phyloP scores from a whole-genome alignment of 2,888 invertebrate genomes.

The Calliopum simillimum region DNA sequence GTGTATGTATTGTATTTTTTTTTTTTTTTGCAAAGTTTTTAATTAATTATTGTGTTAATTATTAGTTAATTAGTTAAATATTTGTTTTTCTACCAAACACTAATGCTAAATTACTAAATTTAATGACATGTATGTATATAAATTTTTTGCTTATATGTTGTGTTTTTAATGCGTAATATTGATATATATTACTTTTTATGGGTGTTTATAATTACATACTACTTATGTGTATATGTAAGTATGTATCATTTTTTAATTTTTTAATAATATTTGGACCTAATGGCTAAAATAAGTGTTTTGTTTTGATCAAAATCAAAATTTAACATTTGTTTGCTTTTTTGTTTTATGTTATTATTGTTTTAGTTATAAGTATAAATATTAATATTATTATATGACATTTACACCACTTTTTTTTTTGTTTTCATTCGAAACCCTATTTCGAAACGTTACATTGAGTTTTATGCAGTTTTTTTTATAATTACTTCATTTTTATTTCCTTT shows the following conservation, averaged over 20 bases:
- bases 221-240: constrained; percentile 25
- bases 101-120: constrained; percentile 14
- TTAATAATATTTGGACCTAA: background rate
- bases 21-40: background rate
- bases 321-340: background rate
- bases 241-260: constrained; percentile 17
- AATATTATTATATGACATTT: constrained; percentile 16
- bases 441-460: too few relatives aligned
- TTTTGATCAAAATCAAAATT: constrained; percentile 4
- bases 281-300: constrained; percentile 5
- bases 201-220: constrained; percentile 20
- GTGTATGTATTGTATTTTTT: background rate
- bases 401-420: constrained; percentile 24
- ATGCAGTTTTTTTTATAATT: too few relatives aligned
- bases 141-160: constrained; percentile 26
- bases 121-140: constrained; percentile 30
- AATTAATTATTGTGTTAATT: background rate
- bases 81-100: background rate
- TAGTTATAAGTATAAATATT: constrained; percentile 15
- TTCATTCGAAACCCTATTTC: background rate
- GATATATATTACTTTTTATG: background rate
- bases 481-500: too few relatives aligned
- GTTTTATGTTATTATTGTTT: constrained; percentile 15
- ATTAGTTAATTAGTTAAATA: background rate
- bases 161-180: constrained; percentile 1